Percentiles rank a stretch among this genome's conserved stretches.
phyloP scores from a whole-genome alignment of 2,113 vertebrate genomes.

The Ovis canadensis region DNA sequence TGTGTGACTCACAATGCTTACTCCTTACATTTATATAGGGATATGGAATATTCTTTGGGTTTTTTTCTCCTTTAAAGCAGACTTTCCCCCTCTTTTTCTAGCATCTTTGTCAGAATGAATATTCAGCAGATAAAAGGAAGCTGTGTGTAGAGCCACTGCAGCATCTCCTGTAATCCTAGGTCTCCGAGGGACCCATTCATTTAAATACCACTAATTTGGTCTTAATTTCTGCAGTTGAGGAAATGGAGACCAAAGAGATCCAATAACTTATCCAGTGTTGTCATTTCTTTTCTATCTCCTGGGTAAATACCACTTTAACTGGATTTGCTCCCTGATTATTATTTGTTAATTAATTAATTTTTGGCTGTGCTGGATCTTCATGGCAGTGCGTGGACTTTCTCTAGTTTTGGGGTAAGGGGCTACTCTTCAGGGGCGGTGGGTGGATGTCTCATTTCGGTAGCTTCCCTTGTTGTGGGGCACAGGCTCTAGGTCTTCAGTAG shows the following conservation, averaged over 20 bases:
- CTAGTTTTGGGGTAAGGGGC: background rate
- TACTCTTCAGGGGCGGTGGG: background rate
- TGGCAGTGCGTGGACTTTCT: background rate
- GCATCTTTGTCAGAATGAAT: conserved; percentile 23
- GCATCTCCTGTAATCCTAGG: background rate
- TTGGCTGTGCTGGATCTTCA: background rate
- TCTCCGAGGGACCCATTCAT: background rate
- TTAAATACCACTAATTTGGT: background rate
- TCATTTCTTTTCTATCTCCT: background rate
- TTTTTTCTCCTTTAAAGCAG: background rate
- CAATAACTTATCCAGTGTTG: background rate
- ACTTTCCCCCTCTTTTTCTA: background rate
- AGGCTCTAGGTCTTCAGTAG: background rate
- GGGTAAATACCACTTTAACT: background rate
- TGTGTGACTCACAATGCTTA: background rate
- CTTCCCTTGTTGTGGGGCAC: background rate
- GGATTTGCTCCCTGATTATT: background rate
- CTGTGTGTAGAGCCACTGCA: background rate
- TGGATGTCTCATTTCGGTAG: background rate
- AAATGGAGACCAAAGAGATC: background rate
- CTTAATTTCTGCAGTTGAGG: background rate
- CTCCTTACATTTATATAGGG: background rate
- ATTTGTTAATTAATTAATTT: background rate
- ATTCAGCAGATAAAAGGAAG: background rate
- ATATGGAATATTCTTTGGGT: background rate